Conservation (phyloP, 2,888 invertebrate genomes). For the Salticus scenicus region DNA sequence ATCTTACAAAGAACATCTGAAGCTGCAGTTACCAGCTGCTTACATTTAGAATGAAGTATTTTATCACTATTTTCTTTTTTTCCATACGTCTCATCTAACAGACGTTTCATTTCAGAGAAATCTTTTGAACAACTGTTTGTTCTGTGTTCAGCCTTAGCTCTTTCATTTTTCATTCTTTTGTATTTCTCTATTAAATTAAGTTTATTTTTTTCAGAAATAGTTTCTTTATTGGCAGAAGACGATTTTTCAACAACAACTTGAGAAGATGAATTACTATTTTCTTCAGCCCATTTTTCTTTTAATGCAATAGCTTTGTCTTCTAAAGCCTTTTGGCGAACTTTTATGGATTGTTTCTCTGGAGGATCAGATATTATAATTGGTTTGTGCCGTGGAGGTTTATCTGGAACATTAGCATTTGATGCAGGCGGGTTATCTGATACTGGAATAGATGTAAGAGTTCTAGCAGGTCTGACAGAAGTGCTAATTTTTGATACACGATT, state of each 20-base stretch:
- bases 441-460: background rate
- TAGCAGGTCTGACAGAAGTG: background rate
- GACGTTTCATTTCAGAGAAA: background rate
- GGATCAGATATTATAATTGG: too few relatives aligned
- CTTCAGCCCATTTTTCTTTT: background rate
- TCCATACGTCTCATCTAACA: background rate
- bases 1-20: background rate
- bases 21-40: background rate
- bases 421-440: background rate
- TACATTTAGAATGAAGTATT: background rate
- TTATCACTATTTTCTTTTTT: background rate
- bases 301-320: too few relatives aligned
- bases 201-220: background rate
- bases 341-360: too few relatives aligned
- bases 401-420: too few relatives aligned
- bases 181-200: background rate
- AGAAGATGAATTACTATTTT: background rate
- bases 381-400: too few relatives aligned
- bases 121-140: background rate
- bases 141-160: background rate
- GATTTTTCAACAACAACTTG: background rate
- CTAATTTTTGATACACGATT: background rate
- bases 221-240: too few relatives aligned
- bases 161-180: background rate
- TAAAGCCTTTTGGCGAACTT: too few relatives aligned